Percentiles rank a stretch among this genome's conserved stretches.
Evolutionary conservation across 2,888 invertebrate genomes (phyloP).

Genomic region (Phyllotreta cruciferae): DNA sequence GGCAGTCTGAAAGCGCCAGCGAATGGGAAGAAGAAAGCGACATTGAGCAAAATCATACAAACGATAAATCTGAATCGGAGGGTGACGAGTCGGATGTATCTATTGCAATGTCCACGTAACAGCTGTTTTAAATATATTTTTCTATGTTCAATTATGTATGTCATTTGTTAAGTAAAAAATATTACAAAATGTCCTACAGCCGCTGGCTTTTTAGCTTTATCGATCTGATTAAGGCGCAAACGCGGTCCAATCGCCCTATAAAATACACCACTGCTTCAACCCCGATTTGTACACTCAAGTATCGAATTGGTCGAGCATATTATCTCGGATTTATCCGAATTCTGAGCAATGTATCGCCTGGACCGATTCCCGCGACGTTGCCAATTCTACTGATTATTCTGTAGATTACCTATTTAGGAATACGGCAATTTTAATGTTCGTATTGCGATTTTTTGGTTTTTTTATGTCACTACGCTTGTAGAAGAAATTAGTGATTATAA

Average conservation of each 20-base stretch:
- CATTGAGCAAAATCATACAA: slow-evolving; percentile 29
- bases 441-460: no score
- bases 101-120: slow-evolving; percentile 19
- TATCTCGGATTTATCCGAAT: slow-evolving; percentile 22
- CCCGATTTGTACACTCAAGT: not conserved
- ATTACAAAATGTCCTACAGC: not conserved
- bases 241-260: slow-evolving; percentile 39
- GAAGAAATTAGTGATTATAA: no score
- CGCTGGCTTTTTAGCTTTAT: slow-evolving; percentile 42
- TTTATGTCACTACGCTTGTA: no score
- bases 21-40: slow-evolving; percentile 58
- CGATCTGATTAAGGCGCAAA: slow-evolving; percentile 45
- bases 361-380: no score
- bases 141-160: slow-evolving; percentile 2
- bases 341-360: slow-evolving; percentile 12
- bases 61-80: slow-evolving; percentile 26
- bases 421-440: no score
- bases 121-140: slow-evolving; percentile 12
- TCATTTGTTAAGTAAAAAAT: no score
- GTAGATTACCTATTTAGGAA: no score
- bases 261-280: slow-evolving; percentile 4
- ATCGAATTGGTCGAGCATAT: slow-evolving; percentile 24
- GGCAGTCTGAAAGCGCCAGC: slow-evolving; percentile 53
- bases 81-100: slow-evolving; percentile 9
- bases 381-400: no score